Evolutionary conservation across 2,113 vertebrate species (phyloP).

Genomic region (Micronycteris hirsuta): DNA sequence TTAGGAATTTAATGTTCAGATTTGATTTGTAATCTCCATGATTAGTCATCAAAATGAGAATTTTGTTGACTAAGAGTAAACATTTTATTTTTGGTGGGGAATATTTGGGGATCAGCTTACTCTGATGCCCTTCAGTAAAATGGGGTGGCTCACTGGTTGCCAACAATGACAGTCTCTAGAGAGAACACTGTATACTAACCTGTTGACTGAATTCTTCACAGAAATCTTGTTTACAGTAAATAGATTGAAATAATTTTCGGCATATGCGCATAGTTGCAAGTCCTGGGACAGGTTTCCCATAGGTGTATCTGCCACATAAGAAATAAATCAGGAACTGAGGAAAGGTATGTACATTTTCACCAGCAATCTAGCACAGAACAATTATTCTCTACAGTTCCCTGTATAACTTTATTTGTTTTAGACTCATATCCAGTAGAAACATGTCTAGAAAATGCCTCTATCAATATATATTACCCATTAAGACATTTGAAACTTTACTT

Average conservation of each 20-base stretch:
- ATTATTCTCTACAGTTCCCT: neutral
- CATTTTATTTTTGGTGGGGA: neutral
- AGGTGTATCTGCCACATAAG: conserved; percentile 73
- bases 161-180: neutral
- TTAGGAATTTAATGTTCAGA: neutral
- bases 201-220: conserved; percentile 74
- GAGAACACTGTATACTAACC: conserved; percentile 19
- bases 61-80: neutral
- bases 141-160: neutral
- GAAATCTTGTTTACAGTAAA: conserved; percentile 64
- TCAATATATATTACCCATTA: neutral
- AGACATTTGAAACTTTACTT: neutral
- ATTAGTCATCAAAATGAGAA: neutral
- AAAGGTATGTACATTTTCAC: neutral
- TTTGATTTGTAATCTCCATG: neutral
- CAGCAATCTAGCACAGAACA: neutral
- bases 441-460: neutral
- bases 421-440: neutral
- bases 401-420: neutral
- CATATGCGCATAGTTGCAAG: conserved; percentile 57
- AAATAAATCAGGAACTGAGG: neutral
- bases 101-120: neutral
- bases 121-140: neutral
- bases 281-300: conserved; percentile 78
- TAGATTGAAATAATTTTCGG: neutral